These are phyloP conservation scores for Caerostris darwini DNA, from an alignment of 1,140 invertebrate species.

Conservation along the genomic window DNA sequence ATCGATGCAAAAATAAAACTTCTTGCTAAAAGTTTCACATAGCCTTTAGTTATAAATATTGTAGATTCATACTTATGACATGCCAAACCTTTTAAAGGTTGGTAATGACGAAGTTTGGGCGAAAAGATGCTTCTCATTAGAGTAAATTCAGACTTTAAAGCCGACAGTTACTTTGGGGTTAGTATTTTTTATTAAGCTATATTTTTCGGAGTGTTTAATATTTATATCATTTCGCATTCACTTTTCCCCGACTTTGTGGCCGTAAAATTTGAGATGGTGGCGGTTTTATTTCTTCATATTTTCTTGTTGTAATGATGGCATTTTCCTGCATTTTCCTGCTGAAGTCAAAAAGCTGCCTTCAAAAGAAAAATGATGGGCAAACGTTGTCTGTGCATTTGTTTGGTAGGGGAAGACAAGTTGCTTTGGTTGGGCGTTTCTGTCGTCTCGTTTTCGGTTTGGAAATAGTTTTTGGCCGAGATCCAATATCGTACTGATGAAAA, in stretches of 20 bases:
- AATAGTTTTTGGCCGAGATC: too few species aligned
- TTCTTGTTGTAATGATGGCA: too few species aligned
- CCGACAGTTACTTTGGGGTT: constrained; percentile 57
- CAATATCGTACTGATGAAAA: too few species aligned
- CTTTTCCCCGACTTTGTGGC: neutral
- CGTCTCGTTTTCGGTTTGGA: too few species aligned
- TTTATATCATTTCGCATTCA: constrained; percentile 58
- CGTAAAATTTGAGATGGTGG: neutral
- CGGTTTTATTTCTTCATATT: neutral
- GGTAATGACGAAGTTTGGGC: constrained; percentile 51
- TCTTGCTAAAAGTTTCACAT: constrained; percentile 18
- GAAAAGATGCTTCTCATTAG: constrained; percentile 52
- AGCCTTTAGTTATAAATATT: constrained; percentile 63
- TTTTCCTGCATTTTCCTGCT: too few species aligned
- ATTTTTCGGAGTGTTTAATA: constrained; percentile 62
- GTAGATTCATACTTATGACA: neutral
- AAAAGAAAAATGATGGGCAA: too few species aligned
- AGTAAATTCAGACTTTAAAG: constrained; percentile 70
- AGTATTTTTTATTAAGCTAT: constrained; percentile 51
- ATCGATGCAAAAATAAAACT: constrained; percentile 27
- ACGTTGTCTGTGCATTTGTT: too few species aligned
- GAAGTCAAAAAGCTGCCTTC: too few species aligned
- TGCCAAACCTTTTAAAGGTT: neutral
- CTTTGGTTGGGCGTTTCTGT: too few species aligned
- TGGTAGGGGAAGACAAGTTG: too few species aligned